Evolutionary conservation across 2,797 vertebrate genomes (phyloP).

Genomic region (Gallinago stenura): DNA sequence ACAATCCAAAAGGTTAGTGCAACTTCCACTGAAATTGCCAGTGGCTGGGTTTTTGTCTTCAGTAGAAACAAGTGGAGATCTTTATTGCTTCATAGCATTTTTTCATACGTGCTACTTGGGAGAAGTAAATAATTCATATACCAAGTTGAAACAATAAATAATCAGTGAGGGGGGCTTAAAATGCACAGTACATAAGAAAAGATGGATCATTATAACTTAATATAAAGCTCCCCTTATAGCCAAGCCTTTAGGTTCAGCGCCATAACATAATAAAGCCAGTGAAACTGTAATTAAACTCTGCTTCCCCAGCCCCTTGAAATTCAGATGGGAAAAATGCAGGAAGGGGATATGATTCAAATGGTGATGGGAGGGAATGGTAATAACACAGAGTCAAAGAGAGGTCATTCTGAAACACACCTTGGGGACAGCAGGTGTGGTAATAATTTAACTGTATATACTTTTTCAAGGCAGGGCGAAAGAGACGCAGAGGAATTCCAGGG

Average conservation of each 20-base stretch:
- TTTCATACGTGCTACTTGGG: not conserved
- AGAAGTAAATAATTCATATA: slow-evolving; percentile 5
- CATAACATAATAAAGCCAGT: not conserved
- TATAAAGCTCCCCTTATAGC: not conserved
- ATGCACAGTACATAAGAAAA: not conserved
- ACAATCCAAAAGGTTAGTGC: not conserved
- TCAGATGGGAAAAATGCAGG: slow-evolving; percentile 7
- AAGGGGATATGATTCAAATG: slow-evolving; percentile 20
- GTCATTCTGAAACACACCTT: slow-evolving; percentile 35
- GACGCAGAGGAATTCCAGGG: not conserved
- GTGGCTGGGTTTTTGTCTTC: not conserved
- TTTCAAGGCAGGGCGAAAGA: not conserved
- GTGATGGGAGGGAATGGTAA: slow-evolving; percentile 12
- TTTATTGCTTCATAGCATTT: not conserved
- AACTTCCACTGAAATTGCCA: not conserved
- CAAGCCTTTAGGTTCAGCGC: slow-evolving; percentile 1
- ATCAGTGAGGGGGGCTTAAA: not conserved
- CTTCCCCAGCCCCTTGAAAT: not conserved
- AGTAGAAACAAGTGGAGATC: not conserved
- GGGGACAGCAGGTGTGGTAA: slow-evolving; percentile 27
- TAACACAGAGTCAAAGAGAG: not conserved
- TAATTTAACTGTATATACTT: slow-evolving; percentile 18
- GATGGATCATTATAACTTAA: not conserved
- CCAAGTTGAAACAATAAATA: slow-evolving; percentile 16
- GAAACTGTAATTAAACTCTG: slow-evolving; percentile 24